phyloP scores from a whole-genome alignment of 1,140 invertebrate species.

The Anadara kagoshimensis region DNA sequence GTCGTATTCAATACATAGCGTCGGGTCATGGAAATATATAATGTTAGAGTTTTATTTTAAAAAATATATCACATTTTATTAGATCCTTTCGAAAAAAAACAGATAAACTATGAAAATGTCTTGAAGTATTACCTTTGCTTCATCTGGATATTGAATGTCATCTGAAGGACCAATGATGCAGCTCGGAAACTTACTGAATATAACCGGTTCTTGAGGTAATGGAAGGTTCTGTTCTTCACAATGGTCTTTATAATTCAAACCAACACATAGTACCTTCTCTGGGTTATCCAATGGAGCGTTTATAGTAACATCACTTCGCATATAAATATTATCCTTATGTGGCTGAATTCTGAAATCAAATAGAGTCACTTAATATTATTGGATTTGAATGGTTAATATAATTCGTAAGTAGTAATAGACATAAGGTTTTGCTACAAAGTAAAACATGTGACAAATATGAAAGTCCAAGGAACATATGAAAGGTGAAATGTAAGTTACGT shows the following conservation, averaged over 20 bases:
- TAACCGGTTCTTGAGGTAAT: slow-evolving; percentile 82
- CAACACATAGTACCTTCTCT: slow-evolving; percentile 85
- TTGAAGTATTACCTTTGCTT: slow-evolving; percentile 77
- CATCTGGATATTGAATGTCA: slow-evolving; percentile 80
- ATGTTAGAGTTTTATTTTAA: background rate
- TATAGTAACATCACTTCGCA: slow-evolving; percentile 36
- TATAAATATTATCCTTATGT: no score
- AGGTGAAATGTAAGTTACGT: no score
- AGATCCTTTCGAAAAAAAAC: background rate
- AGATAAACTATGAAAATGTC: background rate
- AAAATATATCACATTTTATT: background rate
- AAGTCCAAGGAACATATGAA: no score
- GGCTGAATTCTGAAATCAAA: no score
- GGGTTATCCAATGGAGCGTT: slow-evolving; percentile 79
- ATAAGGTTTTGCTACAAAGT: no score
- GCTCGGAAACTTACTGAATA: slow-evolving; percentile 87
- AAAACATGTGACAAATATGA: no score
- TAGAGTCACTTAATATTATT: no score
- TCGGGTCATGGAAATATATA: background rate
- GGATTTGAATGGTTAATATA: no score
- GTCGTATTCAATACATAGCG: no score
- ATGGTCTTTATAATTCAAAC: slow-evolving; percentile 85
- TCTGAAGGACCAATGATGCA: slow-evolving; percentile 85
- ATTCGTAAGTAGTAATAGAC: no score
- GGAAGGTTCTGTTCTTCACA: slow-evolving; percentile 84